A percentile compares a stretch with the other conserved stretches of the same genome.
These are phyloP conservation scores for Litocranius walleri DNA, from an alignment of 2,113 vertebrate species.

Conservation along the genomic window DNA sequence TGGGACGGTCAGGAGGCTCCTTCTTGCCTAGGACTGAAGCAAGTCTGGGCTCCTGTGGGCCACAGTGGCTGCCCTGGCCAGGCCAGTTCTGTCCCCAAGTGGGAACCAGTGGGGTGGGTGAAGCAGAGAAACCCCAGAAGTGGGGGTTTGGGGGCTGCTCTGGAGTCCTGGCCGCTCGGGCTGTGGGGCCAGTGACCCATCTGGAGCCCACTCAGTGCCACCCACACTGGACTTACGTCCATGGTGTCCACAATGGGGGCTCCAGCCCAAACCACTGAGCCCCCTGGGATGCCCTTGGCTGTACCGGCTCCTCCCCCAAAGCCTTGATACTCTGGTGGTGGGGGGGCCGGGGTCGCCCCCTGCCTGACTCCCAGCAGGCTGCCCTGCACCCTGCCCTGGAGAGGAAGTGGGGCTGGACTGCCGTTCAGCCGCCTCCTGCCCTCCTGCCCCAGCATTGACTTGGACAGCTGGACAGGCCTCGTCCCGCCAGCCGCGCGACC, in stretches of 20 bases:
- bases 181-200: fast-evolving
- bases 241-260: fast-evolving
- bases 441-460: fast-evolving
- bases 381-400: not conserved
- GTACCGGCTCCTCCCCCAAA: no score
- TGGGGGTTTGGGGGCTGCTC: not conserved
- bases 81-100: not conserved
- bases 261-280: not conserved
- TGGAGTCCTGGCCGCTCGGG: not conserved
- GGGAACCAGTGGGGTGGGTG: not conserved
- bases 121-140: not conserved
- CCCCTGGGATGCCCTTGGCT: not conserved
- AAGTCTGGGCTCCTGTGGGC: not conserved
- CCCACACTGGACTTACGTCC: no score
- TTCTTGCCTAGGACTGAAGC: not conserved
- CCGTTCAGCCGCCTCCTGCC: fast-evolving
- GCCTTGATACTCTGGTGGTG: not conserved
- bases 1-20: fast-evolving
- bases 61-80: fast-evolving
- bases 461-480: fast-evolving
- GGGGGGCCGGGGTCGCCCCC: fast-evolving
- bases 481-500: fast-evolving
- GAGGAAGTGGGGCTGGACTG: not conserved
- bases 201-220: fast-evolving
- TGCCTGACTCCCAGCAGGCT: not conserved